Conservation (phyloP, 1,140 invertebrate genomes). For the Melanaphis sacchari region DNA sequence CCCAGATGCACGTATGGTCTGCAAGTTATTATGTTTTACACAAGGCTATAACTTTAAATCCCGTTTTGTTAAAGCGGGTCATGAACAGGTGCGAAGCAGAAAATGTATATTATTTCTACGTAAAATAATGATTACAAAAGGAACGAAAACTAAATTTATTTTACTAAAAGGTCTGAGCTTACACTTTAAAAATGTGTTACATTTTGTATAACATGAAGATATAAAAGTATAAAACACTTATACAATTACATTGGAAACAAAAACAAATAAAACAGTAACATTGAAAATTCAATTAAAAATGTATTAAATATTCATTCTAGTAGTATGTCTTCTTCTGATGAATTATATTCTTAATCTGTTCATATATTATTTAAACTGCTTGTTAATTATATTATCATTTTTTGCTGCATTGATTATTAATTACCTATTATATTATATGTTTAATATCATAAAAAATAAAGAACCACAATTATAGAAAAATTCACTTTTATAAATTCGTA, state of each 20-base stretch:
- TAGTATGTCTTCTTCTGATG: not conserved
- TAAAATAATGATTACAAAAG: constrained; percentile 50
- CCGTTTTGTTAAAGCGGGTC: constrained; percentile 40
- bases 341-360: not conserved
- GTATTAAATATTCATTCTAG: not conserved
- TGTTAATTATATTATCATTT: not conserved
- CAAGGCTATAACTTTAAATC: constrained; percentile 52
- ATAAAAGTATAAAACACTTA: not conserved
- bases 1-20: constrained; percentile 51
- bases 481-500: not conserved
- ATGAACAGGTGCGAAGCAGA: constrained; percentile 46
- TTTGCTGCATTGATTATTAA: not conserved
- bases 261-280: not conserved
- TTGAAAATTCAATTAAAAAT: not conserved
- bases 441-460: not conserved
- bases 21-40: constrained; percentile 54
- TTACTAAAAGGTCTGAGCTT: constrained; percentile 24
- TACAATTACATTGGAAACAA: not conserved
- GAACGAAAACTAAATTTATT: not conserved
- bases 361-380: not conserved
- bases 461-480: not conserved
- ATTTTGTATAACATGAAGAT: not conserved
- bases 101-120: constrained; percentile 38
- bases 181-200: not conserved
- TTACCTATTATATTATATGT: not conserved